A percentile compares a stretch with the other conserved stretches of the same genome.
phyloP scores from a whole-genome alignment of 2,888 invertebrate genomes.

The Panopea generosa region DNA sequence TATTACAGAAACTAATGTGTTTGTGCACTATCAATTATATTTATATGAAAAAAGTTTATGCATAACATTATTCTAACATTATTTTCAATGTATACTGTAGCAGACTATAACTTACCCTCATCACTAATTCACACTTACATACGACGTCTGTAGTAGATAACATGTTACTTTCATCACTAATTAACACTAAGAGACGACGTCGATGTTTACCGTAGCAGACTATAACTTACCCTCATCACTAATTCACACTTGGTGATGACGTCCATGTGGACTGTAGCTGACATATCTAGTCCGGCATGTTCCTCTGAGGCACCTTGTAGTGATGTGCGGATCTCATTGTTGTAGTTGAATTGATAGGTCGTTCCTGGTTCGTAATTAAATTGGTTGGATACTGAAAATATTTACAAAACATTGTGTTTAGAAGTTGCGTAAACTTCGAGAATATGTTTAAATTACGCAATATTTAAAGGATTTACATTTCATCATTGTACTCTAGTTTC shows the following conservation, averaged over 20 bases:
- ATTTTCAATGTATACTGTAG: too few species aligned
- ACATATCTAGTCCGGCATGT: conserved; percentile 84
- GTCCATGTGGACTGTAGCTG: conserved; percentile 84
- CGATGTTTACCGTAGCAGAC: too few species aligned
- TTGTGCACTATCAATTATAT: too few species aligned
- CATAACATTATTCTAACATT: background rate
- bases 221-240: conserved; percentile 84
- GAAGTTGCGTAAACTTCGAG: too few species aligned
- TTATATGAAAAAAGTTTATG: too few species aligned
- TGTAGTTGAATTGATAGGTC: conserved; percentile 92
- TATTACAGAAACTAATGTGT: too few species aligned
- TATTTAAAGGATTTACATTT: too few species aligned
- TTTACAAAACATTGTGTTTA: too few species aligned
- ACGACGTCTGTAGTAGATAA: conserved; percentile 85
- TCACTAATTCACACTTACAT: conserved; percentile 85
- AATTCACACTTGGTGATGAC: conserved; percentile 85
- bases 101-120: conserved; percentile 82
- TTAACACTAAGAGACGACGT: too few species aligned
- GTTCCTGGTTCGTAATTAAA: conserved; percentile 88
- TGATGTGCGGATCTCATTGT: conserved; percentile 89
- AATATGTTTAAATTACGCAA: too few species aligned
- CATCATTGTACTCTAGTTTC: too few species aligned
- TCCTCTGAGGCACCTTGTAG: conserved; percentile 89
- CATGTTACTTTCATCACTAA: too few species aligned
- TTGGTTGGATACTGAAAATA: conserved; percentile 84